Base-by-base conservation (phyloP, 2,888 invertebrate genomes). In the Globia sparganii region DNA sequence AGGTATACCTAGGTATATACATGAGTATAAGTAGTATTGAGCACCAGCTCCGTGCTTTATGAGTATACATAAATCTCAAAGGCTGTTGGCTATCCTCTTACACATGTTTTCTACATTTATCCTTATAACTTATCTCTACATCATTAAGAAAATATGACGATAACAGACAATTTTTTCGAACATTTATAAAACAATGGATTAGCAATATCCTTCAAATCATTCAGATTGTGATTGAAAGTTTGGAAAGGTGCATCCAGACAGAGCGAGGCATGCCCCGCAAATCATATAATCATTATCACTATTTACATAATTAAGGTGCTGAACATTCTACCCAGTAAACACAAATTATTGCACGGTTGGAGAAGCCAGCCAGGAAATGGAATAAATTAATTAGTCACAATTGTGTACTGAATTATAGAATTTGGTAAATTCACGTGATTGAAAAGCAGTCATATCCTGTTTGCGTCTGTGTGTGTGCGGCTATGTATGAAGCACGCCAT, bases 391-490 rank as follows among this genome's bases (percentile, higher is more conserved):
- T 49, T 31, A 73, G 46, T 64, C 70, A 49, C 81, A 71, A 71
- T 70, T 73, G 69, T 73, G 28, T 68, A 56, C 40, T 40, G 46
- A 58, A 67, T 69, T 68, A 59, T 31, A 49, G 49, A 76, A 61
- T 46, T 62, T 43, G 28, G 43, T 37, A 61, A 79, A 74, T 31
- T 61, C 62, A 64, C 56, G 62, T 70, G 72, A 79, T 73, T 46
- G n/a, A 53, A 72, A 68, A 43, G 31, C 65, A 71, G 49, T 80
- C 70, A 78, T 64, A 78, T 87, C 86, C 82, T 85, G 75, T 77
- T 83, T 65, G 58, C 49, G 28, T 43, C 0, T 69, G 25, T 58
- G 46, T 80, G 13, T 65, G 25, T 68, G 11, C 21, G 4, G 11
- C 0, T 46, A 34, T 58, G 34, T 78, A 40, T 49, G 56, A 69